These are phyloP conservation scores for Urocynchramus pylzowi DNA, from an alignment of 2,113 vertebrate species.

Conservation along the genomic window DNA sequence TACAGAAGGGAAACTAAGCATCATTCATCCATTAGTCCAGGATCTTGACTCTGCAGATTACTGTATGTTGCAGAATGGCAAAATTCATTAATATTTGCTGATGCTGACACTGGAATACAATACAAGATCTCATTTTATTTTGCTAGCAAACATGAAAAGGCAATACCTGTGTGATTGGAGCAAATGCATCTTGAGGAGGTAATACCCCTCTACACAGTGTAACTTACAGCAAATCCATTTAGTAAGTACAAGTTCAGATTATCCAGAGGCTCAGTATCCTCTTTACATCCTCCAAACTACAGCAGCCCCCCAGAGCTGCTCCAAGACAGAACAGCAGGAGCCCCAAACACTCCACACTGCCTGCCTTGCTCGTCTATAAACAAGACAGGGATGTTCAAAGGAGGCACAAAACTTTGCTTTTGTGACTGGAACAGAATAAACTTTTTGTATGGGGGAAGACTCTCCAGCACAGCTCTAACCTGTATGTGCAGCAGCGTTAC, in stretches of 20 bases:
- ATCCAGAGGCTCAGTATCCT: neutral
- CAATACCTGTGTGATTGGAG: neutral
- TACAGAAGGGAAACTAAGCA: neutral
- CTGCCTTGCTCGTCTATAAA: neutral
- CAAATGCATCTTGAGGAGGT: neutral
- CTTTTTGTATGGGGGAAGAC: neutral
- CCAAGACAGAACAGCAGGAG: neutral
- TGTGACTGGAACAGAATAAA: neutral
- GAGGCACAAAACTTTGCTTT: neutral
- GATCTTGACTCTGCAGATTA: neutral
- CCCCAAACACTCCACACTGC: neutral
- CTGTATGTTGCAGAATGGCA: neutral
- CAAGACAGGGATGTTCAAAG: neutral
- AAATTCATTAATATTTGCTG: neutral
- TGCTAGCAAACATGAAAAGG: neutral
- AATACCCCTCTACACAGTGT: neutral
- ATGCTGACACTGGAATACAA: neutral
- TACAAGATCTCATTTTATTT: neutral
- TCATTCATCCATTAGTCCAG: neutral
- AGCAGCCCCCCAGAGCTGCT: neutral
- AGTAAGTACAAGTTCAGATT: neutral
- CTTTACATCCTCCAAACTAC: neutral
- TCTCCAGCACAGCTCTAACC: neutral
- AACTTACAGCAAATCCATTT: neutral
- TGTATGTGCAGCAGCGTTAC: accelerated